Percentiles rank a stretch among this genome's conserved stretches.
Conservation (phyloP, 2,797 vertebrate genomes). For the Sphenodon punctatus region DNA sequence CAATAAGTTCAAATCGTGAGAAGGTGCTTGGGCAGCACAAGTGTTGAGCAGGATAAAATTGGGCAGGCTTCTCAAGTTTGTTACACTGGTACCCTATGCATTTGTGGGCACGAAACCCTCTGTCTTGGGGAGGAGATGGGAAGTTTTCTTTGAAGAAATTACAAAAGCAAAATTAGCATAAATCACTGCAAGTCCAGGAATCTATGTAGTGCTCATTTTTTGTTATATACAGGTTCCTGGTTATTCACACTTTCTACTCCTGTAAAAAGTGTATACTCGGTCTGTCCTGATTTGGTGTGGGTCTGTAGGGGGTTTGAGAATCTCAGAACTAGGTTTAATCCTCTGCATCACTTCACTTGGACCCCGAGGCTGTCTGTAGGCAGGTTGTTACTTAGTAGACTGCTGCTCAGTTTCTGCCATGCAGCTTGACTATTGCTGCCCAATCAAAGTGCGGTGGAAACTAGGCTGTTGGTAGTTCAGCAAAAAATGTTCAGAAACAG, state of each 20-base stretch:
- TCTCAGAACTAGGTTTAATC: neutral
- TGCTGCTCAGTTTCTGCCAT: neutral
- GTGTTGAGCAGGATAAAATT: accelerated
- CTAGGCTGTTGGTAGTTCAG: neutral
- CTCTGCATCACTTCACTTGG: accelerated
- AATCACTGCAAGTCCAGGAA: no score
- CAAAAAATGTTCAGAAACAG: neutral
- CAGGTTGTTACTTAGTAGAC: neutral
- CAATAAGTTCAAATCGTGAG: accelerated
- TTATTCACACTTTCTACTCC: neutral
- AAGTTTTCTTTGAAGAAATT: no score
- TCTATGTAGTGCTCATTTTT: neutral
- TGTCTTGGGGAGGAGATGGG: no score
- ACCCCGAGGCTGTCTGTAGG: neutral
- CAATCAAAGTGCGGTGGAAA: neutral
- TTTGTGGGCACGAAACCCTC: accelerated
- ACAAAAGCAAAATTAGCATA: no score
- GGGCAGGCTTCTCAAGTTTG: neutral
- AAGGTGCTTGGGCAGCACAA: accelerated
- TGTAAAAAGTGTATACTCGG: neutral
- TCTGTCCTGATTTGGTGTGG: neutral
- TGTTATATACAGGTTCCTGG: neutral
- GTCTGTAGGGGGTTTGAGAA: neutral
- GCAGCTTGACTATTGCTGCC: neutral
- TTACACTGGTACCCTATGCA: neutral